phyloP scores from a whole-genome alignment of 92 coral and sea anemone species.

The Anthopleura xanthogrammica region DNA sequence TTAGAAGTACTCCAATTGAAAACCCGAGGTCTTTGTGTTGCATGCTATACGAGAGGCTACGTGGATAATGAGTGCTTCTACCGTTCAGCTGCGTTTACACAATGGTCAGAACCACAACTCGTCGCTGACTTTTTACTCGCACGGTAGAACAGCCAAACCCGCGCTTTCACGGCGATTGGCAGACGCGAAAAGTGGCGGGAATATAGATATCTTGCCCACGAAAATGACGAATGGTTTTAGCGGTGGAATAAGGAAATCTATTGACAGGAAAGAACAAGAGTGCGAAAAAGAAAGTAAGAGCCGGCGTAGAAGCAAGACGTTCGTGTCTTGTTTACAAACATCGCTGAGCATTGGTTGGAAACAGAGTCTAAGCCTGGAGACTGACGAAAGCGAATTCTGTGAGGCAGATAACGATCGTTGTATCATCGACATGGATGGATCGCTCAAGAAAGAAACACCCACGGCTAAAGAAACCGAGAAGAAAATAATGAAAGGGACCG shows the following conservation, averaged over 20 bases:
- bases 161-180: conserved; percentile 25
- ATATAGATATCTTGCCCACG: conserved; percentile 19
- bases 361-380: conserved; percentile 32
- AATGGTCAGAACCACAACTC: conserved; percentile 33
- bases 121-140: conserved; percentile 40
- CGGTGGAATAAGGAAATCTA: conserved; percentile 12
- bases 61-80: conserved; percentile 31
- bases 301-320: conserved; percentile 20
- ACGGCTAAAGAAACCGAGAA: conserved; percentile 2
- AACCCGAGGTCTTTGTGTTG: conserved; percentile 16
- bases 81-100: conserved; percentile 34
- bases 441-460: conserved; percentile 13
- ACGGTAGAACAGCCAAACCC: conserved; percentile 24
- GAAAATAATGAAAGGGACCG: conserved; percentile 3
- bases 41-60: conserved; percentile 10
- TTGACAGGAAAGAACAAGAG: conserved; percentile 13
- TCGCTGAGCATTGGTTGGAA: conserved; percentile 72
- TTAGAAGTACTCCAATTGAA: conserved; percentile 8
- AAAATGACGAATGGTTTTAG: conserved; percentile 21
- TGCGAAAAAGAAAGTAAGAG: conserved; percentile 6
- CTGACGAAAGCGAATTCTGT: conserved; percentile 18
- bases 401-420: not conserved
- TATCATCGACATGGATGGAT: conserved; percentile 6
- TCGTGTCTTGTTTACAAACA: conserved; percentile 58
- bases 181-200: conserved; percentile 36